Conservation (phyloP, 2,113 vertebrate species). For the Galeopterus variegatus region DNA sequence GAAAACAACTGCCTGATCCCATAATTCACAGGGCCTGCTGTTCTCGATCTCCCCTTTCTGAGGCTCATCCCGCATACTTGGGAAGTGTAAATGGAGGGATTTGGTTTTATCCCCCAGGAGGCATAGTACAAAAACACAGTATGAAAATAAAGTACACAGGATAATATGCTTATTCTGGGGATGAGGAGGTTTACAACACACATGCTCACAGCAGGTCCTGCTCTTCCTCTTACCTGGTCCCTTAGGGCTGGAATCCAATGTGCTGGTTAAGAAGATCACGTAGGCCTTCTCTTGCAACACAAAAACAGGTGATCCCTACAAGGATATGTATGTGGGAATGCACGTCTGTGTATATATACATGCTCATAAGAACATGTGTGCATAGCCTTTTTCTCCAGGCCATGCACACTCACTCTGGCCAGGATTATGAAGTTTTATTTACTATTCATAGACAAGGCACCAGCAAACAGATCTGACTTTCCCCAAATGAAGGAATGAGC, state of each 20-base stretch:
- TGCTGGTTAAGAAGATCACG: neutral
- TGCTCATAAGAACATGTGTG: neutral
- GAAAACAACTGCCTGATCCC: constrained; percentile 63
- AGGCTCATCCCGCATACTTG: neutral
- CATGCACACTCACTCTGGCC: neutral
- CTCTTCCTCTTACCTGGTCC: neutral
- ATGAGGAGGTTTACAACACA: neutral
- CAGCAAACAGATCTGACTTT: neutral
- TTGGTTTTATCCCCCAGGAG: constrained; percentile 12
- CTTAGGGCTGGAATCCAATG: neutral
- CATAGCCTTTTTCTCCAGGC: neutral
- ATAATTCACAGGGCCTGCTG: neutral
- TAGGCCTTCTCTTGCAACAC: neutral
- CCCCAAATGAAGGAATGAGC: neutral
- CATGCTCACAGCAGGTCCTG: neutral
- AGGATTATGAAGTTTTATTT: neutral
- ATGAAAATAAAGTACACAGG: neutral
- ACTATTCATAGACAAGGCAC: neutral
- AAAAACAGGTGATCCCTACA: neutral
- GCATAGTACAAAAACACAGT: neutral
- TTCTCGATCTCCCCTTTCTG: neutral
- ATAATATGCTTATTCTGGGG: neutral
- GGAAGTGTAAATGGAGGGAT: neutral
- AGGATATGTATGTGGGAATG: neutral
- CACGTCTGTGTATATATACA: neutral